Conservation (phyloP, 2,797 vertebrate species). For the Nannoperca obscura region DNA sequence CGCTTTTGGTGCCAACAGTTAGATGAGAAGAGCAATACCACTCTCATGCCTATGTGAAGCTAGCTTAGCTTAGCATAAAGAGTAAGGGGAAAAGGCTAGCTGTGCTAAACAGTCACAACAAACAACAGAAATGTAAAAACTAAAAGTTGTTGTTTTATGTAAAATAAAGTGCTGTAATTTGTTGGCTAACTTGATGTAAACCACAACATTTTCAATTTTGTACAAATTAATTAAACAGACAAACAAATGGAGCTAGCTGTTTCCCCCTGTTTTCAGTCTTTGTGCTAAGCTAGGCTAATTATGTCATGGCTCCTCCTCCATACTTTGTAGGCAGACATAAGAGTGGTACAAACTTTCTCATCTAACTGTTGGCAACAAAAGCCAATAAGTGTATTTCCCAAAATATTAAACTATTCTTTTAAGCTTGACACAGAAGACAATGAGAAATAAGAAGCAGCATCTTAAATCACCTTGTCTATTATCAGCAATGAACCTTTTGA, state of each 20-base stretch:
- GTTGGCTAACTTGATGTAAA: not conserved
- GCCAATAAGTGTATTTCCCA: not conserved
- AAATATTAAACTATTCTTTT: not conserved
- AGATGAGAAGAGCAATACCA: not conserved
- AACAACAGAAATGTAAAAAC: too few relatives aligned
- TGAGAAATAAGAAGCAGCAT: not conserved
- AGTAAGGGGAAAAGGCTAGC: not conserved
- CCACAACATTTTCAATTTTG: not conserved
- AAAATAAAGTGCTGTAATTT: not conserved
- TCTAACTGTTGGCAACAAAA: not conserved
- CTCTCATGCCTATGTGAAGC: not conserved
- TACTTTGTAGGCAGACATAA: not conserved
- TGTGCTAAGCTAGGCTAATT: not conserved
- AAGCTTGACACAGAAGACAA: not conserved
- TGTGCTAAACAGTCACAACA: not conserved
- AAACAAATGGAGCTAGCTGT: not conserved
- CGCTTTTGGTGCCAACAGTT: not conserved
- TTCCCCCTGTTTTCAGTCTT: not conserved
- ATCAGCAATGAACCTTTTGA: not conserved
- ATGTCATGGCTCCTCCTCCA: not conserved
- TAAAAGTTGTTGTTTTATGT: not conserved
- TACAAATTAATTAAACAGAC: too few relatives aligned
- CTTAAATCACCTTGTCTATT: not conserved
- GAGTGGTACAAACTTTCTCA: not conserved
- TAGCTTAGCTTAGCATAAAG: not conserved